Percentiles rank a stretch among this genome's conserved stretches.
phyloP scores from a whole-genome alignment of 2,888 invertebrate genomes.

The Drosophila lutescens region DNA sequence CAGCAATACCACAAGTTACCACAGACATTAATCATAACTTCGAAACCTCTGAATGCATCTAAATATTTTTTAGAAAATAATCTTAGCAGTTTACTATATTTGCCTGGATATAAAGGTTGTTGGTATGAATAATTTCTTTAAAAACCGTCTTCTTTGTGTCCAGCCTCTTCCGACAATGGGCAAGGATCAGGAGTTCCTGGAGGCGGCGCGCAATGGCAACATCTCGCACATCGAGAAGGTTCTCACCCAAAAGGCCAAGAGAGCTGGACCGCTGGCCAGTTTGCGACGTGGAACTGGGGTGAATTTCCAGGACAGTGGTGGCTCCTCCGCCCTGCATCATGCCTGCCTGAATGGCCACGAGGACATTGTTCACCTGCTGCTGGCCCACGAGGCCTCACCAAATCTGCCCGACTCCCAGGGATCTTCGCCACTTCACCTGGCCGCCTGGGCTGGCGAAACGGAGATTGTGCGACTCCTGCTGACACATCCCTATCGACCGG shows the following conservation, averaged over 20 bases:
- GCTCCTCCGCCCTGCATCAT: constrained; percentile 97
- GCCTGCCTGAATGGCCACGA: constrained; percentile 97
- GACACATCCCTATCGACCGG: constrained; percentile 91
- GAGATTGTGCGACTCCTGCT: constrained; percentile 94
- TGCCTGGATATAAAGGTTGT: too few relatives aligned
- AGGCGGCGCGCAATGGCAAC: constrained; percentile 97
- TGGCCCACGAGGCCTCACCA: constrained; percentile 92
- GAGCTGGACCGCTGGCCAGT: constrained; percentile 97
- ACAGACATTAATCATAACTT: too few relatives aligned
- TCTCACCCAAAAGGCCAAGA: constrained; percentile 93
- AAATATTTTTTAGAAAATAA: too few relatives aligned
- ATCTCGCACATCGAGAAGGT: constrained; percentile 95
- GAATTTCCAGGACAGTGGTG: constrained; percentile 96
- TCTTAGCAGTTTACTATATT: too few relatives aligned
- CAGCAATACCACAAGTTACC: too few relatives aligned
- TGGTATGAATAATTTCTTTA: too few relatives aligned
- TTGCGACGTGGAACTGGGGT: constrained; percentile 94
- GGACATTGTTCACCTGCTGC: constrained; percentile 92
- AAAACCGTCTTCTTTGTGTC: neutral
- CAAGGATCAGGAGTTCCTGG: constrained; percentile 97
- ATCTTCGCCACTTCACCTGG: constrained; percentile 95
- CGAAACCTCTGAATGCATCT: too few relatives aligned
- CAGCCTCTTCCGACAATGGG: constrained; percentile 88
- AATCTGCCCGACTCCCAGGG: constrained; percentile 95
- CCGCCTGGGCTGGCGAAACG: constrained; percentile 96